phyloP scores from a whole-genome alignment of 2,113 vertebrate species.

The Trematomus loennbergii region DNA sequence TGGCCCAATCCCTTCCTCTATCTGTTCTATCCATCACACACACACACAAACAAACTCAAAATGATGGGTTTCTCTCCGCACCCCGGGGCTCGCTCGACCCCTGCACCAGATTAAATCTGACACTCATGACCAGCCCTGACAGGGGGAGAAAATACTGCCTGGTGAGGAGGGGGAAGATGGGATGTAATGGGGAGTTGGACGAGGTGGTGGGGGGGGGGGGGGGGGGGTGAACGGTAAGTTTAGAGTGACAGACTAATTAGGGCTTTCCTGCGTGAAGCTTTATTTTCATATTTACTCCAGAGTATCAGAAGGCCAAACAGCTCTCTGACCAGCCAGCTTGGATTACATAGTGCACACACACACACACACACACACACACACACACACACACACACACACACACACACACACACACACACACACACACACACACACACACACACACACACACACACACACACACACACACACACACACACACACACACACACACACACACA shows the following conservation, averaged over 20 bases:
- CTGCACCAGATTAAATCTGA: slow-evolving; percentile 82
- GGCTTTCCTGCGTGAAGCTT: slow-evolving; percentile 76
- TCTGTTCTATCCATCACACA: slow-evolving; percentile 65
- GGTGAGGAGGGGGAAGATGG: slow-evolving; percentile 2
- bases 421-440: slow-evolving; percentile 29
- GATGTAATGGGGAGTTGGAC: neutral
- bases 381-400: slow-evolving; percentile 35
- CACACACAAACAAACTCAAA: slow-evolving; percentile 59
- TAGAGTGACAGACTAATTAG: slow-evolving; percentile 82
- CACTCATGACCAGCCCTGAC: slow-evolving; percentile 80
- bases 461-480: slow-evolving; percentile 27
- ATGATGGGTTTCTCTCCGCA: slow-evolving; percentile 76
- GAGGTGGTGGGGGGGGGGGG: neutral
- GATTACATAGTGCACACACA: slow-evolving; percentile 36
- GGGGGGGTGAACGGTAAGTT: slow-evolving; percentile 49
- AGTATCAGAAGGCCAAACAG: slow-evolving; percentile 69
- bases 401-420: slow-evolving; percentile 25
- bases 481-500: slow-evolving; percentile 30
- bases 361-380: slow-evolving; percentile 21
- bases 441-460: slow-evolving; percentile 21
- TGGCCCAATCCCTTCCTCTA: slow-evolving; percentile 56
- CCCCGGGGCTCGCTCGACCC: slow-evolving; percentile 76
- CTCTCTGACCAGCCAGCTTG: slow-evolving; percentile 32
- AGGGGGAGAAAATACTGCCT: slow-evolving; percentile 57
- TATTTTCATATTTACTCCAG: slow-evolving; percentile 83